Base-by-base conservation (phyloP, 2,888 invertebrate species). In the Bembecia ichneumoniformis region DNA sequence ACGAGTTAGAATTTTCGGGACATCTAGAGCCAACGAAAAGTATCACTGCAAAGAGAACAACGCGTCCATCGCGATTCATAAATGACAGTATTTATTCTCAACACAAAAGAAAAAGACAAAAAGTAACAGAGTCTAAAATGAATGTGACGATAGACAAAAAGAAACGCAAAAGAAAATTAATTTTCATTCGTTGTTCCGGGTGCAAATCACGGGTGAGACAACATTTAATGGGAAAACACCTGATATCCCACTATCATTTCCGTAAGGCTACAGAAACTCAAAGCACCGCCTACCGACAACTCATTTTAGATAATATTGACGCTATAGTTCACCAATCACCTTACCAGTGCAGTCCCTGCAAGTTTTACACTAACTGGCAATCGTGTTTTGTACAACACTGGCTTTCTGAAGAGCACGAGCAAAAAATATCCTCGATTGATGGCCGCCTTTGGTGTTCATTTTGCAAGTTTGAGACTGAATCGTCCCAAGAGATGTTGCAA, bases 201-300 rank as follows among this genome's bases (percentile, higher is more conserved):
- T 95, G 95, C 64, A 90, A 90, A 51, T 90, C 92, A 34, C 89
- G 91, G 55, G 92, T 95, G 43, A 88, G 89, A 51, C 87, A 89
- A 4, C 89, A 91, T 61, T 78, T 92, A 56, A 91, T 95, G 82
- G 95, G 95, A 40, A 95, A 95, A 68, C 95, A 95, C 80, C 87
- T 97, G 52, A 92, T 96, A 60, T 95, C 95, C 1, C 94, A 94
- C 70, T 95, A 93, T 71, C 96, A 96, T 74, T 94, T 93, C 62
- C 89, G 94, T 53, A 93, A 93, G 66, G 91, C 92, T 53, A 89
- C 88, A 52, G 90, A 91, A 48, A 81, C 86, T 45, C 81, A 88
- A 54, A 88, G 90, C 3, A 80, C 82, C 28, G 86, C 89, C 9
- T 88, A 90, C 7, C 89, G 89, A 53, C 84, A 89, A 48, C 88